Percentiles rank a stretch among this genome's conserved stretches.
Evolutionary conservation across 30 jellyfish, hydroid and myxozoan genomes (phyloP).

Genomic region (Turritopsis rubra): DNA sequence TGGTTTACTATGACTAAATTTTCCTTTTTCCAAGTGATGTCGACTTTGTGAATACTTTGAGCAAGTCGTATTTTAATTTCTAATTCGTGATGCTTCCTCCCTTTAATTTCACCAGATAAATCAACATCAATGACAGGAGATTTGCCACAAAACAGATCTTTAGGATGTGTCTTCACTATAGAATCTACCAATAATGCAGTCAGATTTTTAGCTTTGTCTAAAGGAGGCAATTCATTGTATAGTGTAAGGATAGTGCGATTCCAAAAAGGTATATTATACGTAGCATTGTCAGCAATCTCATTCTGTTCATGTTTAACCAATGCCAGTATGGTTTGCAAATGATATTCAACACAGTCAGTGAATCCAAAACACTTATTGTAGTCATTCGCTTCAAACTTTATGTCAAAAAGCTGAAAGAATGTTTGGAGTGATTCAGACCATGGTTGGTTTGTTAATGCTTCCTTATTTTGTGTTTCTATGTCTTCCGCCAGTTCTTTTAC

Average conservation of each 20-base stretch:
- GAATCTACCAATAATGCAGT: conserved; percentile 6
- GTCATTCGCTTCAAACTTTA: conserved; percentile 22
- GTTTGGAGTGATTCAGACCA: conserved; percentile 36
- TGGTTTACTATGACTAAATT: conserved; percentile 3
- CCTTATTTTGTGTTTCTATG: neutral
- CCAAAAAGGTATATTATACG: conserved; percentile 29
- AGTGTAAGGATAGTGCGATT: conserved; percentile 8
- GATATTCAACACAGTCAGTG: conserved; percentile 32
- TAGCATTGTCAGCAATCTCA: conserved; percentile 15
- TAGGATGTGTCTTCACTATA: conserved; percentile 7
- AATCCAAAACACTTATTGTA: conserved; percentile 36
- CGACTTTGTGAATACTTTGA: conserved; percentile 12
- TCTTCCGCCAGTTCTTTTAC: conserved; percentile 34
- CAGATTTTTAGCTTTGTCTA: conserved; percentile 10
- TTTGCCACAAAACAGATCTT: conserved; percentile 27
- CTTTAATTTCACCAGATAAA: conserved; percentile 24
- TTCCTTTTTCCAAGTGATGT: conserved; percentile 39
- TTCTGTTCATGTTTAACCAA: conserved; percentile 28
- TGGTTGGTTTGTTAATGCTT: conserved; percentile 7
- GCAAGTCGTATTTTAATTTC: conserved; percentile 12
- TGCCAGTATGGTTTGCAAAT: conserved; percentile 19
- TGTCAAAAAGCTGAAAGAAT: conserved; percentile 20
- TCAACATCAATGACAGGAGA: conserved; percentile 41
- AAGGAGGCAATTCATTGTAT: neutral
- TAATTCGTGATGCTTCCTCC: neutral